Base-by-base conservation (phyloP, 2,888 invertebrate species). In the Leptopterna dolabrata region DNA sequence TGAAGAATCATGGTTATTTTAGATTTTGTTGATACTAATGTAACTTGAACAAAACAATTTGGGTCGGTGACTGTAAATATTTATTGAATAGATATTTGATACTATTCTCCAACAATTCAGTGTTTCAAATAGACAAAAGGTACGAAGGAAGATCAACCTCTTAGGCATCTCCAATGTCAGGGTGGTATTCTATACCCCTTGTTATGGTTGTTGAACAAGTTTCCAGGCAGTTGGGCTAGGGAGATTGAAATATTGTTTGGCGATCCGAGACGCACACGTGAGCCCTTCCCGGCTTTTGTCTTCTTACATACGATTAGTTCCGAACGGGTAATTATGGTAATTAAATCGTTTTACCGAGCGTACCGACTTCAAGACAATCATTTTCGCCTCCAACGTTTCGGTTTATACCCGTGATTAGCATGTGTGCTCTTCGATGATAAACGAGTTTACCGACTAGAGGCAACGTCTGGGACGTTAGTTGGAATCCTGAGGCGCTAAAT, bases 401-500 rank as follows among this genome's bases (percentile, higher is more conserved):
- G 19, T 71, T 71, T 71, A 71, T 19, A 71, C 71, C 71, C 29
- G 27, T 71, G 71, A 71, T 71, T 71, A 71, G 30, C 27, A 71
- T 71, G 71, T 30, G 30, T 27, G 71, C 71, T 71, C 27, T 27
- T 30, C 29, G 71, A 71, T 71, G 71, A 71, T 71, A 30, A 71
- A 71, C 71, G 55, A 55, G 55, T 55, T 55, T 55, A 19, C 55
- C 55, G 27, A 30, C 71, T 51, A 6, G 24, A 19, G 24, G 71
- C 14, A 14, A 30, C 71, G 71, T 71, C 24, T 71, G 27, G 70
- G 0, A 71, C 51, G 51, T 51, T 51, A 63, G 24, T 63, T 24
- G 63, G 63, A 19, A 24, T 19, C 63, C 24, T 13, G 4, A 7
- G 63, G 19, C 63, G 63, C 27, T 63, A 63, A 63, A 27, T 51